Percentiles rank a stretch among this genome's conserved stretches.
These are phyloP conservation scores for Diuraphis noxia DNA, from an alignment of 1,140 invertebrate genomes.

Conservation along the genomic window DNA sequence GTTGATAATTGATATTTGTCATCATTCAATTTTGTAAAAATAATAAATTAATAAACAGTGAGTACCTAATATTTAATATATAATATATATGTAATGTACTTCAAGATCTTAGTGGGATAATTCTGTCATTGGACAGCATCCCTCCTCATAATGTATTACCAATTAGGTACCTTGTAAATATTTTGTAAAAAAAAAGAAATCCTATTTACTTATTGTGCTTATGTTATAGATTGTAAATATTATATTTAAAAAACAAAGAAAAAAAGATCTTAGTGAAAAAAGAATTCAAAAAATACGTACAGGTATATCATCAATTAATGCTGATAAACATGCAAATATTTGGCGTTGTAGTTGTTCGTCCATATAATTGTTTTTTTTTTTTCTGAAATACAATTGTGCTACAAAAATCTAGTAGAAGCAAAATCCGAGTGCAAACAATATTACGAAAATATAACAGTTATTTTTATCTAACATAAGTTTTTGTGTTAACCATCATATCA, in stretches of 20 bases:
- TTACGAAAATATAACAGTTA: constrained; percentile 12
- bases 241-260: no score
- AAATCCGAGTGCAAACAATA: background rate
- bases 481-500: background rate
- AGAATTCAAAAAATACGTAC: background rate
- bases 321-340: background rate
- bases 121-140: no score
- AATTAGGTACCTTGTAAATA: no score
- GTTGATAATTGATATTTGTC: background rate
- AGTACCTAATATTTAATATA: background rate
- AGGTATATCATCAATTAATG: constrained; percentile 6
- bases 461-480: constrained; percentile 7
- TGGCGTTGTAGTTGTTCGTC: background rate
- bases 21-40: background rate
- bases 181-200: no score
- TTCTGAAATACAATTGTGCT: background rate
- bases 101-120: background rate
- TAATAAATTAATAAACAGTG: background rate
- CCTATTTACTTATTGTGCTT: no score
- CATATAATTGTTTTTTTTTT: background rate
- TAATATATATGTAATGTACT: background rate
- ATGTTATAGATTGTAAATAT: no score
- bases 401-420: background rate
- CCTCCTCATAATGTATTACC: no score
- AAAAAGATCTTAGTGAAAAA: background rate